Base-by-base conservation (phyloP, 64 coral and sea anemone genomes). In the Actinia equina region DNA sequence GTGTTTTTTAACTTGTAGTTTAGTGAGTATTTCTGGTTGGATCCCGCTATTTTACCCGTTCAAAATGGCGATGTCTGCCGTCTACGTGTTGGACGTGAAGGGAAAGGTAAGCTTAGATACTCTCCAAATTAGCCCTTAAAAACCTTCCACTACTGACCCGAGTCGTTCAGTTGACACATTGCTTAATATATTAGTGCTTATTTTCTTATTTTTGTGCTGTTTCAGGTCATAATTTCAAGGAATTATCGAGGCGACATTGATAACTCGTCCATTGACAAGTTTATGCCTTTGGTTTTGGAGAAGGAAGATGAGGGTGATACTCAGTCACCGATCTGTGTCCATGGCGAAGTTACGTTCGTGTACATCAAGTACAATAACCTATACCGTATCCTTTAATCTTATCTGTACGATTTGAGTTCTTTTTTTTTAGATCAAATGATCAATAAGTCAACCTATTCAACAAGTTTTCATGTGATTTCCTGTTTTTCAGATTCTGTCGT, bases 301-400 rank as follows among this genome's bases (percentile, higher is more conserved):
- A 95, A 92, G 59, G 97, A 99, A 46, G 97, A 95, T 20, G 97
- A 99, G 85, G 93, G 93, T 10, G 90, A 86, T 44, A 79, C 85
- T 20, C 89, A 93, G 43, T 95, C 97, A 2, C 93, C 97, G 9
- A 95, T 99, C 83, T 95, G 93, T 25, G 93, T 95, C 7, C 93
- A 99, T 41, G 90, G 89, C 22, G 93, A 92, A 63, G 97, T 95
- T 41, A 99, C 97, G 7, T 99, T 93, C n/a, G 93, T 95, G 4
- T 99, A 99, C 77, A 99, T 99, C 82, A 99, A 99, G 83, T 88
- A 95, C 86, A 95, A 95, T 85, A 99, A 99, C 83, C 93, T 99
- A 3, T 99, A 99, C 60, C 83, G 97, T 99, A 99, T 96, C 94
- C 94, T 96, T 96, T 87, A n/a, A 52, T 81, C 43, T 51, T 22